A percentile compares a stretch with the other conserved stretches of the same genome.
Evolutionary conservation across 2,888 invertebrate genomes (phyloP).

Genomic region (Brenthis daphne): DNA sequence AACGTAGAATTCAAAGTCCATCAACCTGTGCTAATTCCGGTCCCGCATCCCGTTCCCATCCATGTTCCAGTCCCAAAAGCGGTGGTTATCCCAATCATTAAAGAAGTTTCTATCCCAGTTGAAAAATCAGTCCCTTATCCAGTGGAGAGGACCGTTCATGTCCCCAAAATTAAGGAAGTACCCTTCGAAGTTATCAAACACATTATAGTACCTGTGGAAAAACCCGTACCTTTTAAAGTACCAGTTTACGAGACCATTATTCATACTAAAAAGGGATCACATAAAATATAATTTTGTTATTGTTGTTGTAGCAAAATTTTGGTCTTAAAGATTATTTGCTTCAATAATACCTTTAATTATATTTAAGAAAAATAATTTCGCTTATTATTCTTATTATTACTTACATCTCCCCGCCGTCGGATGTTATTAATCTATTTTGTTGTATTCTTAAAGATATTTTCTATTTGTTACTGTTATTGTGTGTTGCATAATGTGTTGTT

Average conservation of each 20-base stretch:
- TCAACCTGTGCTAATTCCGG: conserved; percentile 81
- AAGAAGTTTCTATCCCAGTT: conserved; percentile 86
- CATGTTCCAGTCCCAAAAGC: conserved; percentile 86
- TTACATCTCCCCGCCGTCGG: conserved; percentile 13
- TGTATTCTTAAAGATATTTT: neutral
- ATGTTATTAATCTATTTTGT: conserved; percentile 17
- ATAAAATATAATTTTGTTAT: conserved; percentile 51
- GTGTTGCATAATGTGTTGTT: conserved; percentile 11
- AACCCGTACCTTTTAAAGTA: conserved; percentile 86
- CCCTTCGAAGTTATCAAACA: conserved; percentile 87
- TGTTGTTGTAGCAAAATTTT: neutral
- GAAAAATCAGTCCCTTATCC: conserved; percentile 88
- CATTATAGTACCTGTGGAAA: conserved; percentile 85
- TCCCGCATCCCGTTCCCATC: conserved; percentile 86
- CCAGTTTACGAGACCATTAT: conserved; percentile 88
- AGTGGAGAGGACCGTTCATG: conserved; percentile 85
- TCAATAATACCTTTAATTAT: neutral
- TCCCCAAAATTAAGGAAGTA: conserved; percentile 85
- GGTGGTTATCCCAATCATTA: conserved; percentile 85
- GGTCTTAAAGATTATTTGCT: neutral
- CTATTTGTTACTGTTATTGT: conserved; percentile 22
- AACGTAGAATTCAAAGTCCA: conserved; percentile 83
- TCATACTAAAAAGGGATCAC: conserved; percentile 84
- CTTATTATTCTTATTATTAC: neutral
- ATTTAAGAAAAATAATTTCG: neutral